phyloP scores from a whole-genome alignment of 2,113 vertebrate species.

The Hypocryptadius cinnamomeus region DNA sequence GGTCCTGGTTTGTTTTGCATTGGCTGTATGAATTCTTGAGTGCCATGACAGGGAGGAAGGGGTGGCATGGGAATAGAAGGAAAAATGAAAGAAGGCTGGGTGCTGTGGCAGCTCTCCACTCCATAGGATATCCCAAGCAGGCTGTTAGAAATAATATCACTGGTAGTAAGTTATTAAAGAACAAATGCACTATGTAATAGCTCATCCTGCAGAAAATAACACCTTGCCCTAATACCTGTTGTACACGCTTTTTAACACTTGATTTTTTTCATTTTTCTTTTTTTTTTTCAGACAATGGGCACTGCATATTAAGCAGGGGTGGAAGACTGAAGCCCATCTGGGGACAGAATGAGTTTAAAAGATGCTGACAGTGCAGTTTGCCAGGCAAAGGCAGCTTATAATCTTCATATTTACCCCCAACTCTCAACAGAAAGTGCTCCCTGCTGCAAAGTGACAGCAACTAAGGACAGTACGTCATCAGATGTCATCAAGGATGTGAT shows the following conservation, averaged over 20 bases:
- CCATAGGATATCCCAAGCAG: not conserved
- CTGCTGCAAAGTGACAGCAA: constrained; percentile 77
- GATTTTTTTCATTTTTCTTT: not conserved
- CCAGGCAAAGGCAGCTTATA: constrained; percentile 63
- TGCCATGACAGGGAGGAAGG: not conserved
- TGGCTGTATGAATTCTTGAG: not conserved
- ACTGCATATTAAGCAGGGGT: constrained; percentile 59
- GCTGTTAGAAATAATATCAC: not conserved
- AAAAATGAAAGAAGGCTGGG: not conserved
- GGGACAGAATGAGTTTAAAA: constrained; percentile 83
- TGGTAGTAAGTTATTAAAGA: not conserved
- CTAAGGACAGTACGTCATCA: constrained; percentile 68
- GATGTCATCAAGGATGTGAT: constrained; percentile 75
- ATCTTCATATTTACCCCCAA: constrained; percentile 84
- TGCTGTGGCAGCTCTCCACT: not conserved
- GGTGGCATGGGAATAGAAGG: not conserved
- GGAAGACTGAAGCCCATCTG: constrained; percentile 74
- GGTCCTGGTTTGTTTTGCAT: not conserved
- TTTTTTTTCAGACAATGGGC: constrained; percentile 69
- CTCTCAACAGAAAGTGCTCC: constrained; percentile 62
- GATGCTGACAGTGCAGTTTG: constrained; percentile 62
- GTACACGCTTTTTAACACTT: not conserved
- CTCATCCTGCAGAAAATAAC: not conserved
- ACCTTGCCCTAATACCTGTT: not conserved
- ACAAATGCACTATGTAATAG: not conserved